Percentiles rank a stretch among this genome's conserved stretches.
Conservation (phyloP, 2,113 vertebrate species). For the Leptosomus discolor region DNA sequence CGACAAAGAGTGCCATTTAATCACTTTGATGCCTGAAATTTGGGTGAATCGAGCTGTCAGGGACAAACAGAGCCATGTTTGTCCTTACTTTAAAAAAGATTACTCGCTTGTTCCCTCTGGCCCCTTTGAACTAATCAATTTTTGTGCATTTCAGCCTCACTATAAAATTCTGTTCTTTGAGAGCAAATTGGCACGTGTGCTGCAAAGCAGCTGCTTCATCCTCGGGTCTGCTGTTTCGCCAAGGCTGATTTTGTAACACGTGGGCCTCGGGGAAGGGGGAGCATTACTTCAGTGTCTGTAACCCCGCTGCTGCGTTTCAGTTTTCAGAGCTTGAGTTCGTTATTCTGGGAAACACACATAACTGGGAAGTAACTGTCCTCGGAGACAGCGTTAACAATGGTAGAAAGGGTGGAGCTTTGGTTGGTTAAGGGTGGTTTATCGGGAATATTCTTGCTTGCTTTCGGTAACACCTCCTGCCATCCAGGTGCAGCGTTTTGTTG, state of each 20-base stretch:
- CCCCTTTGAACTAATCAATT: not conserved
- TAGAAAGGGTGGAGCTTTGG: not conserved
- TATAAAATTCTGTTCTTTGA: not conserved
- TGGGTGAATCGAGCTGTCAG: not conserved
- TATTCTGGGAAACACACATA: accelerated
- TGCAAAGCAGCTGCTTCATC: not conserved
- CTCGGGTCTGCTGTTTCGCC: not conserved
- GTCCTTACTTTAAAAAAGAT: not conserved
- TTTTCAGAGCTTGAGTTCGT: not conserved
- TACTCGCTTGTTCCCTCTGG: not conserved
- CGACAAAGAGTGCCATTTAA: not conserved
- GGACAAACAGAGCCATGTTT: not conserved
- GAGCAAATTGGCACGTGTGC: not conserved
- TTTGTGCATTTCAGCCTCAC: not conserved
- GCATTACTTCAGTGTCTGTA: not conserved
- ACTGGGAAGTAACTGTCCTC: not conserved
- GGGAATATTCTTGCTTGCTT: accelerated
- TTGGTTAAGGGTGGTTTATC: not conserved
- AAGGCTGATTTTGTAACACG: not conserved
- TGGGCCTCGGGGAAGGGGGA: not conserved
- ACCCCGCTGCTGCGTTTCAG: not conserved
- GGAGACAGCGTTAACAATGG: accelerated
- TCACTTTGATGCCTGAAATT: not conserved
- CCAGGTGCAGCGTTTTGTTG: not conserved
- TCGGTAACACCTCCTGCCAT: accelerated